phyloP scores from a whole-genome alignment of 2,888 invertebrate genomes.

The Drosophila leonis region DNA sequence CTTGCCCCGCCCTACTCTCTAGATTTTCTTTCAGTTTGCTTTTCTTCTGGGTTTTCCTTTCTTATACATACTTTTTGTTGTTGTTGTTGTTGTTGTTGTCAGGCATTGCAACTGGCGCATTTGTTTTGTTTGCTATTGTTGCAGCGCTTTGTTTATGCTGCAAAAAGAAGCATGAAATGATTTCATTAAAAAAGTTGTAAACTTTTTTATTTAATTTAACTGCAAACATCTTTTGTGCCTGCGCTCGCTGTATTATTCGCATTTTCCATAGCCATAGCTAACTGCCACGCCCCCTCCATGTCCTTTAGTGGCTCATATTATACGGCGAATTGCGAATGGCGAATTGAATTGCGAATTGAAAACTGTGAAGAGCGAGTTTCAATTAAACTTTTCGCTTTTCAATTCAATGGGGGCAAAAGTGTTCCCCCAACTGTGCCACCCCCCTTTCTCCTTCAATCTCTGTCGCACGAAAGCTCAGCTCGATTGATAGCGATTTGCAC shows the following conservation, averaged over 20 bases:
- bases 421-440: too few species aligned
- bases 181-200: slow-evolving; percentile 80
- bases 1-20: background rate
- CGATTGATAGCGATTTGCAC: background rate
- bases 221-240: slow-evolving; percentile 79
- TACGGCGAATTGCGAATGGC: slow-evolving; percentile 4
- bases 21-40: background rate
- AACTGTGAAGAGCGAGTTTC: slow-evolving; percentile 52
- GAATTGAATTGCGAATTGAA: slow-evolving; percentile 47
- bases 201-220: slow-evolving; percentile 81
- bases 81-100: slow-evolving; percentile 19
- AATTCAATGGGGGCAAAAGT: slow-evolving; percentile 35
- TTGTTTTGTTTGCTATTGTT: slow-evolving; percentile 65
- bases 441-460: background rate
- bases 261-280: slow-evolving; percentile 2
- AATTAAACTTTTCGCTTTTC: slow-evolving; percentile 76
- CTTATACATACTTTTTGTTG: slow-evolving; percentile 1
- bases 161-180: slow-evolving; percentile 74
- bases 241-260: slow-evolving; percentile 34
- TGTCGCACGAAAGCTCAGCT: background rate
- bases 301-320: slow-evolving; percentile 22
- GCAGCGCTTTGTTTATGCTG: slow-evolving; percentile 74
- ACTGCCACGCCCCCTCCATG: slow-evolving; percentile 16
- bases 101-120: slow-evolving; percentile 56
- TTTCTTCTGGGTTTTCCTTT: slow-evolving; percentile 15